Percentiles rank a stretch among this genome's conserved stretches.
phyloP scores from a whole-genome alignment of 1,140 invertebrate species.

The Rhynchophorus ferrugineus region DNA sequence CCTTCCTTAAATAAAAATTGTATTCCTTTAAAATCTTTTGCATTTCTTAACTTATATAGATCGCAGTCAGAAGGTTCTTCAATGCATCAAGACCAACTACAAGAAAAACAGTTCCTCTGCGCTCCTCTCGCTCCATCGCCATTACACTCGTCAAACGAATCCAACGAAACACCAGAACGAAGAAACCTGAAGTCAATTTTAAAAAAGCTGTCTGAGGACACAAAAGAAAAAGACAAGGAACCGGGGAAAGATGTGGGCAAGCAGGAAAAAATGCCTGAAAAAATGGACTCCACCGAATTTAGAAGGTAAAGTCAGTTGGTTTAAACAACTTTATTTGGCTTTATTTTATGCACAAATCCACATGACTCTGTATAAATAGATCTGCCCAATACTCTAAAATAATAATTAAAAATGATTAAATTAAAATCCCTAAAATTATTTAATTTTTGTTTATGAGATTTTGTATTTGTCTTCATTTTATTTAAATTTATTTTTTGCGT shows the following conservation, averaged over 20 bases:
- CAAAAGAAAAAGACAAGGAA: conserved; percentile 39
- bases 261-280: conserved; percentile 40
- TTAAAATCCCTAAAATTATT: no score
- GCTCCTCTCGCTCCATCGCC: conserved; percentile 36
- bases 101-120: conserved; percentile 26
- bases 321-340: background rate
- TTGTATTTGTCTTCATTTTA: no score
- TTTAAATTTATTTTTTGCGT: no score
- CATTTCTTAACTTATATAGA: conserved; percentile 3
- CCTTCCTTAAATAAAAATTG: no score
- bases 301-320: conserved; percentile 42
- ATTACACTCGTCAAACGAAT: conserved; percentile 51
- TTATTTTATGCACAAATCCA: background rate
- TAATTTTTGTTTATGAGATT: no score
- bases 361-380: no score
- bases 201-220: conserved; percentile 67
- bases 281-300: conserved; percentile 48
- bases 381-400: no score
- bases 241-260: conserved; percentile 34
- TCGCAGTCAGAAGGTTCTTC: conserved; percentile 48
- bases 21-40: no score
- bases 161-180: conserved; percentile 75
- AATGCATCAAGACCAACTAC: conserved; percentile 43
- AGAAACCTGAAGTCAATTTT: conserved; percentile 76
- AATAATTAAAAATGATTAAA: no score